These are phyloP conservation scores for Morphnarchus princeps DNA, from an alignment of 2,113 vertebrate genomes.

Conservation along the genomic window DNA sequence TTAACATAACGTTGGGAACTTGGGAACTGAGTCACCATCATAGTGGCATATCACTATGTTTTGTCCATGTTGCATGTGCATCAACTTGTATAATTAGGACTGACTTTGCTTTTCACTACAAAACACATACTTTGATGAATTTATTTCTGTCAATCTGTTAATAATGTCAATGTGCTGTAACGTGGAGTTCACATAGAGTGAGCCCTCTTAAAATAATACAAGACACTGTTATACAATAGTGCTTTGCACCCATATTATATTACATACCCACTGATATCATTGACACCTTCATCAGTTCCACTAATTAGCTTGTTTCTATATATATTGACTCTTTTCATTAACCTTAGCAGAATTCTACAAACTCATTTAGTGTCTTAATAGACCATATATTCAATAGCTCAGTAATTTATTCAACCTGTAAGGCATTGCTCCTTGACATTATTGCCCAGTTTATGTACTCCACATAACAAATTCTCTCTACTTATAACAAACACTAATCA, in stretches of 20 bases:
- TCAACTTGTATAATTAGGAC: background rate
- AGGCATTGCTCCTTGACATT: conserved; percentile 8
- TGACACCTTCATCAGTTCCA: background rate
- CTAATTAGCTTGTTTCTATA: background rate
- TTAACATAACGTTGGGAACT: background rate
- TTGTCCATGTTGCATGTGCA: background rate
- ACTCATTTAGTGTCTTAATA: conserved; percentile 2
- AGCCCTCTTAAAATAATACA: background rate
- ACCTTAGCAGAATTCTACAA: conserved; percentile 9
- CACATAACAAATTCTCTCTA: background rate
- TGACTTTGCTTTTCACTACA: background rate
- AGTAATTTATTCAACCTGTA: conserved; percentile 33
- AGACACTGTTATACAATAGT: background rate
- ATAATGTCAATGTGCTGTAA: background rate
- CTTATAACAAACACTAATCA: conserved; percentile 9
- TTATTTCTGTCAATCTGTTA: background rate
- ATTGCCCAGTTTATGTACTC: background rate
- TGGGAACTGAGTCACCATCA: background rate
- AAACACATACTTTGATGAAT: background rate
- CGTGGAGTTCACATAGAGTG: background rate
- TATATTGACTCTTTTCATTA: background rate
- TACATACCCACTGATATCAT: background rate
- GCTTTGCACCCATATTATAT: background rate
- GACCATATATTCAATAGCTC: background rate
- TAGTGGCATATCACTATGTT: background rate